A percentile compares a stretch with the other conserved stretches of the same genome.
These are phyloP conservation scores for Panagrolaimus sp. DNA, from an alignment of 1,140 invertebrate genomes.

Conservation along the genomic window DNA sequence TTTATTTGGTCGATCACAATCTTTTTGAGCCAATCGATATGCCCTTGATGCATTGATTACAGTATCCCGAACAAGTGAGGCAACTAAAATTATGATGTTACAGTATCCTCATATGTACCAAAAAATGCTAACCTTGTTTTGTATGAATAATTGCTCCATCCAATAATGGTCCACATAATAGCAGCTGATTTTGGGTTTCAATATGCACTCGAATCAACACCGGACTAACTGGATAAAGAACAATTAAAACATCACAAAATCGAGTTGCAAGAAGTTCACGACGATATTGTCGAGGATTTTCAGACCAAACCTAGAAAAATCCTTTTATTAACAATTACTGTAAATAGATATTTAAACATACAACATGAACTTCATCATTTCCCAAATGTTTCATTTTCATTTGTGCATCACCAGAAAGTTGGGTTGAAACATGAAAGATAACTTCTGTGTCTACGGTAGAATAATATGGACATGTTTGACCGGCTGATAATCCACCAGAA, in stretches of 20 bases:
- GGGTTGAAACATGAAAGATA: constrained; percentile 88
- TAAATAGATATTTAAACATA: not conserved
- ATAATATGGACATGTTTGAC: constrained; percentile 88
- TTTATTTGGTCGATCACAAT: constrained; percentile 47
- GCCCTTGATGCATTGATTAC: constrained; percentile 57
- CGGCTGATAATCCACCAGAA: constrained; percentile 85
- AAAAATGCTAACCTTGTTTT: too few relatives aligned
- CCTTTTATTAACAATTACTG: not conserved
- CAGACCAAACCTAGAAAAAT: constrained; percentile 83
- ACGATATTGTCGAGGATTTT: constrained; percentile 87
- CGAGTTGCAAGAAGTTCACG: constrained; percentile 96
- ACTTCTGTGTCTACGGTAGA: constrained; percentile 85
- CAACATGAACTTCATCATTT: constrained; percentile 90
- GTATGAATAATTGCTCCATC: too few relatives aligned
- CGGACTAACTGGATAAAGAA: constrained; percentile 78
- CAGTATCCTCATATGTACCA: constrained; percentile 60
- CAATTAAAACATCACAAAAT: constrained; percentile 96
- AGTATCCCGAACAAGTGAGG: constrained; percentile 74
- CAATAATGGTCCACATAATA: constrained; percentile 89
- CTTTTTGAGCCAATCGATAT: constrained; percentile 43
- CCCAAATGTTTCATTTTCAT: constrained; percentile 57
- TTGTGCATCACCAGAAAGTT: constrained; percentile 70
- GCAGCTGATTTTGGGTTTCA: constrained; percentile 67
- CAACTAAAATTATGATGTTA: constrained; percentile 70
- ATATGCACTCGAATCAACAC: constrained; percentile 43